Evolutionary conservation across 2,888 invertebrate species (phyloP).

Genomic region (Drosophila heteroneura): DNA sequence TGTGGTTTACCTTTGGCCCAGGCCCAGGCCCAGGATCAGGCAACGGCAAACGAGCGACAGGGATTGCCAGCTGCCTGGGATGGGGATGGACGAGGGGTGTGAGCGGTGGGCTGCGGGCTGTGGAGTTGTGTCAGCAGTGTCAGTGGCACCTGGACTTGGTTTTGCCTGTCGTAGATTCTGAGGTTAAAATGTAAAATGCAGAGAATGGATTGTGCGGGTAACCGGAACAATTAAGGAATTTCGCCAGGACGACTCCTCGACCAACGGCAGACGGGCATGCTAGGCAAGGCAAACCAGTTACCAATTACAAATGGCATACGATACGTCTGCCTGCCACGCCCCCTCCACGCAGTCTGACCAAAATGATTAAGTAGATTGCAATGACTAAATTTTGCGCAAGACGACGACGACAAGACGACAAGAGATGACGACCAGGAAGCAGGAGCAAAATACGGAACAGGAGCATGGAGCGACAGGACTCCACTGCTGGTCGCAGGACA

Average conservation of each 20-base stretch:
- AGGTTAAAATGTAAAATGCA: conserved; percentile 82
- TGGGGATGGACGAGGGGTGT: too few species aligned
- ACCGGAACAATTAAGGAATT: conserved; percentile 85
- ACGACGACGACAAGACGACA: conserved; percentile 45
- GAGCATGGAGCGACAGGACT: background rate
- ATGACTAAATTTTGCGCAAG: conserved; percentile 75
- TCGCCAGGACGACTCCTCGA: conserved; percentile 54
- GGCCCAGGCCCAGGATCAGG: conserved; percentile 34
- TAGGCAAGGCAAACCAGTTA: conserved; percentile 37
- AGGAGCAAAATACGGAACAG: background rate
- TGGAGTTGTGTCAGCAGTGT: conserved; percentile 63
- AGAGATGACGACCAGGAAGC: conserved; percentile 42
- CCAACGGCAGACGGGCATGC: conserved; percentile 21
- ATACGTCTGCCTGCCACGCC: conserved; percentile 13
- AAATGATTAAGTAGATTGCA: conserved; percentile 82
- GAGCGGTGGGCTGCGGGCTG: conserved; percentile 3
- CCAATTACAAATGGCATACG: conserved; percentile 73
- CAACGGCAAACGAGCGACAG: conserved; percentile 37
- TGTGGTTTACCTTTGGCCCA: conserved; percentile 82
- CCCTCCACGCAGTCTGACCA: conserved; percentile 47
- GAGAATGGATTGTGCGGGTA: conserved; percentile 85
- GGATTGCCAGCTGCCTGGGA: background rate
- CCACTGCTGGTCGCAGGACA: conserved; percentile 32
- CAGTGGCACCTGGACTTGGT: conserved; percentile 78
- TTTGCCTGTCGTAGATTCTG: conserved; percentile 72